These are phyloP conservation scores for Euthynnus affinis DNA, from an alignment of 2,797 vertebrate genomes.

Conservation along the genomic window DNA sequence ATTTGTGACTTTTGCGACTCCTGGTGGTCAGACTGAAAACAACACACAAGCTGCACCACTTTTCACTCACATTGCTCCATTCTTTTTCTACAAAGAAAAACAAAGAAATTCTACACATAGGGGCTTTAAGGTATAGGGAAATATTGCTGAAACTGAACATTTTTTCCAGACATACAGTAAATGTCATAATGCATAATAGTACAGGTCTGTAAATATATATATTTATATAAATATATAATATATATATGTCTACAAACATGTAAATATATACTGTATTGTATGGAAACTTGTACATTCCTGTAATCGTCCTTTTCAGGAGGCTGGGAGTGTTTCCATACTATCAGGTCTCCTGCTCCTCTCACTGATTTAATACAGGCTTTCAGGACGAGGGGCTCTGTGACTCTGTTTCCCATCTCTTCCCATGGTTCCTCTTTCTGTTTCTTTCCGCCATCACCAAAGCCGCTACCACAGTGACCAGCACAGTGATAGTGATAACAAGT, in stretches of 20 bases:
- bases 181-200: too few relatives aligned
- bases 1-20: too few relatives aligned
- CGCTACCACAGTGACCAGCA: slow-evolving; percentile 83
- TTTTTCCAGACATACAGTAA: background rate
- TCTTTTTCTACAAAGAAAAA: too few relatives aligned
- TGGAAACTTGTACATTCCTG: too few relatives aligned
- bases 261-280: too few relatives aligned
- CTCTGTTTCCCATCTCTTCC: slow-evolving; percentile 80
- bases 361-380: background rate
- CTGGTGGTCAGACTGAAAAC: too few relatives aligned
- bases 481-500: slow-evolving; percentile 81
- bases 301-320: too few relatives aligned
- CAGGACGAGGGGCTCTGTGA: slow-evolving; percentile 63
- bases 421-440: slow-evolving; percentile 80
- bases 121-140: background rate
- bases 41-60: too few relatives aligned
- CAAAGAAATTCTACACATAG: background rate
- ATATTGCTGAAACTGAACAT: background rate
- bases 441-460: slow-evolving; percentile 84
- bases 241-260: too few relatives aligned
- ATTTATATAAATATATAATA: too few relatives aligned
- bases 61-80: too few relatives aligned
- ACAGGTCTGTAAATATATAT: too few relatives aligned
- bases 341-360: background rate
- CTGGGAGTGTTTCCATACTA: background rate